A percentile compares a stretch with the other conserved stretches of the same genome.
phyloP scores from a whole-genome alignment of 1,140 invertebrate species.

The Drosophila rhopaloa region DNA sequence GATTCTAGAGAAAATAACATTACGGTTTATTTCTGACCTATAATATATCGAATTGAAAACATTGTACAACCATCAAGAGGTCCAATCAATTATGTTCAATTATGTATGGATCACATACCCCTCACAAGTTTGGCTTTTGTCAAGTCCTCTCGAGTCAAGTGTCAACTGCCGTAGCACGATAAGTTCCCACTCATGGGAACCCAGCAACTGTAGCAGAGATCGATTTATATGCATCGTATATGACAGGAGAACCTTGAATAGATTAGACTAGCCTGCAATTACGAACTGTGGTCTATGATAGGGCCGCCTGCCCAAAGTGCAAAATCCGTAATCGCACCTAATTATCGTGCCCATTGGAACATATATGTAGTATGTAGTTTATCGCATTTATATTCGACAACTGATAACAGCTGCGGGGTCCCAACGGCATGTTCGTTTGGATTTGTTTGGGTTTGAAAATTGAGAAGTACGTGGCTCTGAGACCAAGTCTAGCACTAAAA shows the following conservation, averaged over 20 bases:
- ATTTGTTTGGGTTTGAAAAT: slow-evolving; percentile 40
- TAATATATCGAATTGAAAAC: slow-evolving; percentile 12
- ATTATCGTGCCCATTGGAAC: slow-evolving; percentile 28
- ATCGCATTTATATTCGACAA: slow-evolving; percentile 50
- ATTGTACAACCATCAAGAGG: slow-evolving; percentile 37
- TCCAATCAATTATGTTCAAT: slow-evolving; percentile 79
- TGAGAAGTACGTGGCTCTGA: slow-evolving; percentile 38
- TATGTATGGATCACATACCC: slow-evolving; percentile 49
- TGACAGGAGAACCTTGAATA: slow-evolving; percentile 44
- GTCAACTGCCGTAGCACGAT: slow-evolving; percentile 61
- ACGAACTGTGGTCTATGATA: slow-evolving; percentile 38
- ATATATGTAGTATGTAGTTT: slow-evolving; percentile 41
- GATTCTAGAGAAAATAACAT: neutral
- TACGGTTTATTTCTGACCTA: neutral
- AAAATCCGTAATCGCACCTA: slow-evolving; percentile 57
- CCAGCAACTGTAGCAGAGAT: slow-evolving; percentile 54
- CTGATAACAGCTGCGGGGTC: slow-evolving; percentile 44
- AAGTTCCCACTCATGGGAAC: slow-evolving; percentile 58
- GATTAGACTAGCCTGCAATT: slow-evolving; percentile 54
- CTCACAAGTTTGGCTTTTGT: slow-evolving; percentile 7
- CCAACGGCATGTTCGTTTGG: slow-evolving; percentile 16
- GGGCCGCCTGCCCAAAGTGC: slow-evolving; percentile 63
- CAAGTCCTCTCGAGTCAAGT: slow-evolving; percentile 34
- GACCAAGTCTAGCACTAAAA: slow-evolving; percentile 34
- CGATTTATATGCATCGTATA: slow-evolving; percentile 31